A percentile compares a stretch with the other conserved stretches of the same genome.
Conservation (phyloP, 2,888 invertebrate species). For the Halictus ligatus region DNA sequence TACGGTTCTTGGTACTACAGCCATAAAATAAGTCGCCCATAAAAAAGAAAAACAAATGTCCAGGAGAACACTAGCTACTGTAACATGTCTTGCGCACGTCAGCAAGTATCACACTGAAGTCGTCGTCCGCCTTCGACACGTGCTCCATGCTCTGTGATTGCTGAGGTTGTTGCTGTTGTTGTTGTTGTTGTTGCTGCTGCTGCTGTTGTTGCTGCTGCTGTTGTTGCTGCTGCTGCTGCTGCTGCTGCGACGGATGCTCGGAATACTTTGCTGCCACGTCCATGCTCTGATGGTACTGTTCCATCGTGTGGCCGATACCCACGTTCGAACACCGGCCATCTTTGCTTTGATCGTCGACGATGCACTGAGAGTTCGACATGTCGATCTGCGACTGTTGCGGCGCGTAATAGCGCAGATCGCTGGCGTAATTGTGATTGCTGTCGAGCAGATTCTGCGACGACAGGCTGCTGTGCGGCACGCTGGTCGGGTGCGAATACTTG, state of each 20-base stretch:
- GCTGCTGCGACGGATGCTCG: conserved; percentile 73
- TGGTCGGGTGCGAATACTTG: conserved; percentile 79
- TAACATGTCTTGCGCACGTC: conserved; percentile 95
- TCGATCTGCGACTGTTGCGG: conserved; percentile 81
- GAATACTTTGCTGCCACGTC: conserved; percentile 80
- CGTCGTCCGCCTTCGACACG: conserved; percentile 91
- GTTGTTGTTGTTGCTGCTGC: neutral
- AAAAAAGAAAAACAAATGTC: conserved; percentile 24
- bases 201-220: conserved; percentile 24
- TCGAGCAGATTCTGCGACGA: conserved; percentile 82
- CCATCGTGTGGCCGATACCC: conserved; percentile 78
- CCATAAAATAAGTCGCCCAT: conserved; percentile 27
- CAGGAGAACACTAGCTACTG: conserved; percentile 86
- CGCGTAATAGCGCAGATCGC: conserved; percentile 82
- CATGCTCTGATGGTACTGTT: conserved; percentile 81
- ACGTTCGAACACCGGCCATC: conserved; percentile 78
- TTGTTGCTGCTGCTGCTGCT: conserved; percentile 68
- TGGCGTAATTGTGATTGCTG: conserved; percentile 86
- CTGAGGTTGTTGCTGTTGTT: conserved; percentile 73
- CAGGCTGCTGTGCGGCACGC: conserved; percentile 75
- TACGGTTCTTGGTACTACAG: conserved; percentile 52
- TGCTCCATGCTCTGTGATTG: conserved; percentile 79
- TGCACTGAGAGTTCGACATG: conserved; percentile 79
- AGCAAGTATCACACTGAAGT: conserved; percentile 95
- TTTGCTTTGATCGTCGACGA: conserved; percentile 80